These are phyloP conservation scores for Coilia nasus DNA, from an alignment of 2,797 vertebrate genomes.

Conservation along the genomic window DNA sequence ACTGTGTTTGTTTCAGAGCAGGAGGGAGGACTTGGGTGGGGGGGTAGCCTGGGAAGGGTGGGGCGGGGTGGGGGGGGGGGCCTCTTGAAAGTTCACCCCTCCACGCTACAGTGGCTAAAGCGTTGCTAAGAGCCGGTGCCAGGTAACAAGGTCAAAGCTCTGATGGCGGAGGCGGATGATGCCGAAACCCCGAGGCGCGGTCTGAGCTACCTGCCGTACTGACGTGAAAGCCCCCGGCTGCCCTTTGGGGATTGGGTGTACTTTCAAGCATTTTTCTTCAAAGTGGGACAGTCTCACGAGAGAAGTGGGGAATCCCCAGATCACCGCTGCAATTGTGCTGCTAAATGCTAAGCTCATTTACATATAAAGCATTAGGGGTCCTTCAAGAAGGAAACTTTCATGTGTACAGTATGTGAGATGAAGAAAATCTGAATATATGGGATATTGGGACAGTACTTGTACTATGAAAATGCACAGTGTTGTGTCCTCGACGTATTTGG, in stretches of 20 bases:
- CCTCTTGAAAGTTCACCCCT: slow-evolving; percentile 52
- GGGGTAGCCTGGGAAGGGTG: not conserved
- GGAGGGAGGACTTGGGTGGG: not conserved
- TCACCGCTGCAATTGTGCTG: slow-evolving; percentile 4
- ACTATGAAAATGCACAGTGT: too few species aligned
- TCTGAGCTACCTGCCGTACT: slow-evolving; percentile 32
- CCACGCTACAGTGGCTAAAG: slow-evolving; percentile 50
- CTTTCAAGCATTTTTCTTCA: slow-evolving; percentile 33
- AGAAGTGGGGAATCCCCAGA: slow-evolving; percentile 56
- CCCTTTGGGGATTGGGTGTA: slow-evolving; percentile 23
- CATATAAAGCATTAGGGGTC: slow-evolving; percentile 51
- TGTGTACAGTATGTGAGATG: not conserved
- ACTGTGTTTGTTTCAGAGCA: not conserved
- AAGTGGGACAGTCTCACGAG: slow-evolving; percentile 38
- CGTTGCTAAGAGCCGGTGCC: slow-evolving; percentile 44
- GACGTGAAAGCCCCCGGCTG: slow-evolving; percentile 26
- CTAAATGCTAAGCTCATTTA: slow-evolving; percentile 53
- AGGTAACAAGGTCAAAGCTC: slow-evolving; percentile 53
- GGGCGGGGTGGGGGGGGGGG: slow-evolving; percentile 6
- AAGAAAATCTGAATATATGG: not conserved
- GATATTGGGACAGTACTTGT: not conserved
- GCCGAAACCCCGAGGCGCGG: slow-evolving; percentile 43
- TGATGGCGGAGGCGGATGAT: slow-evolving; percentile 42
- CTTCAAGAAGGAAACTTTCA: slow-evolving; percentile 26
- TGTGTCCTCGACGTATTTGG: too few species aligned